phyloP scores from a whole-genome alignment of 2,113 vertebrate species.

The Perca schrenkii region DNA sequence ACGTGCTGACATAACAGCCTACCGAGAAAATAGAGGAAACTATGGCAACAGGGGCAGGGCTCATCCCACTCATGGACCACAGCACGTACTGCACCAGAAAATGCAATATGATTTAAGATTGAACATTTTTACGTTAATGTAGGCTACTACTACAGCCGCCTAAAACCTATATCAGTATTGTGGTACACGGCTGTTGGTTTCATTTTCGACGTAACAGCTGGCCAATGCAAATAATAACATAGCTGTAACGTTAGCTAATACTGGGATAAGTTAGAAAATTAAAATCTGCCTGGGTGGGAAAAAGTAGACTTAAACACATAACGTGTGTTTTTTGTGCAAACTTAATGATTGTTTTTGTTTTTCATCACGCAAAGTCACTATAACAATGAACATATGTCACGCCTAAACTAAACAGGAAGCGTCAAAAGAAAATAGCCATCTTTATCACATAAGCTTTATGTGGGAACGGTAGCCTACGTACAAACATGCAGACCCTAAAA shows the following conservation, averaged over 20 bases:
- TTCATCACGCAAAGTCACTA: neutral
- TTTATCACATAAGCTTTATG: neutral
- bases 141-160: neutral
- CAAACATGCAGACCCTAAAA: neutral
- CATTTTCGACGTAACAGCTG: neutral
- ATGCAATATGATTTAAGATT: neutral
- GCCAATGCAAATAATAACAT: neutral
- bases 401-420: slow-evolving; percentile 28
- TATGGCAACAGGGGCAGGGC: slow-evolving; percentile 71
- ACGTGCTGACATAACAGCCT: slow-evolving; percentile 60
- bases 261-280: neutral
- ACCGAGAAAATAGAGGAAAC: slow-evolving; percentile 49
- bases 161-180: neutral
- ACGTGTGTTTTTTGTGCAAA: too few species aligned
- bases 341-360: neutral
- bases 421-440: slow-evolving; percentile 15
- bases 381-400: slow-evolving; percentile 9
- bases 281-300: neutral
- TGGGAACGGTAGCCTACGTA: neutral
- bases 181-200: neutral
- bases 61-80: slow-evolving; percentile 41
- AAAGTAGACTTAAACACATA: neutral
- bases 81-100: slow-evolving; percentile 33
- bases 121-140: neutral
- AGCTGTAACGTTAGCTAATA: neutral